Base-by-base conservation (phyloP, 2,888 invertebrate genomes). In the Erebia palarica region DNA sequence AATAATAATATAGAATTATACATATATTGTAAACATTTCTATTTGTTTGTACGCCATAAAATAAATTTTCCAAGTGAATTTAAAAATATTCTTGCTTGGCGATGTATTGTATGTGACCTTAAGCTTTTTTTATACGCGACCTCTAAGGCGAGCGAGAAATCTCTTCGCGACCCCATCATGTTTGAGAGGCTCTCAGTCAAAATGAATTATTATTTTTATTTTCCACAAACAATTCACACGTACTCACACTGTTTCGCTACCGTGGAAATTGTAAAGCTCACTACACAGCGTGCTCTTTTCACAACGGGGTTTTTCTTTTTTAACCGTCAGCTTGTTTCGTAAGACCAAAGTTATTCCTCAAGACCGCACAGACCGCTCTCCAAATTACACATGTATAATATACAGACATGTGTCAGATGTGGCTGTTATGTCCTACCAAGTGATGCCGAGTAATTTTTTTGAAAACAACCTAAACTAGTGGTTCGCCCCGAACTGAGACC, bases 121-220 rank as follows among this genome's bases (percentile, higher is more conserved):
- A 16, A 65, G 36, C 53, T 18, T 65, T 65, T 65, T 18, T 13
- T 65, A 51, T 55, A 55, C 36, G 51, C 42, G 55, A 53, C 42
- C 65, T 55, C 36, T 65, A 55, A 36, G n/a, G n/a, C 9, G 36
- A 8, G 42, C 53, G n/a, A 65, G 65, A 51, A 65, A 55, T 51
- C 55, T 65, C 42, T 53, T 27, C 36, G 16, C 53, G 36, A n/a
- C 65, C 53, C 53, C 53, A n/a, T 36, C 65, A 55, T 55, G 65
- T 16, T 36, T 42, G 53, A 65, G 65, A 65, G 55, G 51, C 55
- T 53, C 42, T 65, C 55, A 18, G 55, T 16, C 18, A 65, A 42
- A 36, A 65, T 65, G n/a, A 55, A 65, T 44, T 47, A 13, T n/a
- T n/a, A n/a, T n/a, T n/a, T n/a, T n/a, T n/a, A n/a, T n/a, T n/a